These are phyloP conservation scores for Eupithecia exiguata DNA, from an alignment of 2,888 invertebrate genomes.

Conservation along the genomic window DNA sequence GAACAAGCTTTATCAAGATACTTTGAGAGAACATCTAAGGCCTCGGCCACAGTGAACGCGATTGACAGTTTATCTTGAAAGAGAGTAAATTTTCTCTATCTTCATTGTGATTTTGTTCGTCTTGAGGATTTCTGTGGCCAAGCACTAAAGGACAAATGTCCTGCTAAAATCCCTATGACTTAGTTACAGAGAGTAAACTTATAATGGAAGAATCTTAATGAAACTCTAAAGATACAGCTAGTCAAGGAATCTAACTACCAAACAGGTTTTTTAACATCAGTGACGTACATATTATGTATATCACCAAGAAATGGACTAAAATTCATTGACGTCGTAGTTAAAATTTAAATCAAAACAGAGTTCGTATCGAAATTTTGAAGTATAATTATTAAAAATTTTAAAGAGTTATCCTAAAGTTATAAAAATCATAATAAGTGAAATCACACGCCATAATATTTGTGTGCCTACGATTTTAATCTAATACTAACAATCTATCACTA, in stretches of 20 bases:
- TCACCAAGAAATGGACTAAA: slow-evolving; percentile 13
- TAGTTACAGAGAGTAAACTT: slow-evolving; percentile 75
- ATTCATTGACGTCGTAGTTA: not conserved
- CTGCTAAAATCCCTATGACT: slow-evolving; percentile 73
- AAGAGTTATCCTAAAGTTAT: not conserved
- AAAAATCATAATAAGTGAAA: slow-evolving; percentile 28
- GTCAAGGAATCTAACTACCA: slow-evolving; percentile 55
- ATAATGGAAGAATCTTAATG: slow-evolving; percentile 64
- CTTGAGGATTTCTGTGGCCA: not conserved
- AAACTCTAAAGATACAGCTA: slow-evolving; percentile 55
- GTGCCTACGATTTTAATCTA: slow-evolving; percentile 39
- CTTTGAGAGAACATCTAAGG: slow-evolving; percentile 56
- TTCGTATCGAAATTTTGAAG: not conserved
- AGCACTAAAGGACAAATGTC: slow-evolving; percentile 54
- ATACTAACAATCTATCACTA: slow-evolving; percentile 25
- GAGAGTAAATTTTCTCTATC: not conserved
- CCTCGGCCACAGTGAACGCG: slow-evolving; percentile 2
- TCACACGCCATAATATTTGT: slow-evolving; percentile 33
- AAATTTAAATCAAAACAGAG: not conserved
- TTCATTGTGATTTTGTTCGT: not conserved
- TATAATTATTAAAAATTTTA: not conserved
- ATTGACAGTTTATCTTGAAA: not conserved
- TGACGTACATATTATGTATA: not conserved
- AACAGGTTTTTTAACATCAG: slow-evolving; percentile 16
- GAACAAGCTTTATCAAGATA: slow-evolving; percentile 68